Percentiles rank a stretch among this genome's conserved stretches.
phyloP scores from a whole-genome alignment of 2,888 invertebrate genomes.

The Pyrrhosoma nymphula region DNA sequence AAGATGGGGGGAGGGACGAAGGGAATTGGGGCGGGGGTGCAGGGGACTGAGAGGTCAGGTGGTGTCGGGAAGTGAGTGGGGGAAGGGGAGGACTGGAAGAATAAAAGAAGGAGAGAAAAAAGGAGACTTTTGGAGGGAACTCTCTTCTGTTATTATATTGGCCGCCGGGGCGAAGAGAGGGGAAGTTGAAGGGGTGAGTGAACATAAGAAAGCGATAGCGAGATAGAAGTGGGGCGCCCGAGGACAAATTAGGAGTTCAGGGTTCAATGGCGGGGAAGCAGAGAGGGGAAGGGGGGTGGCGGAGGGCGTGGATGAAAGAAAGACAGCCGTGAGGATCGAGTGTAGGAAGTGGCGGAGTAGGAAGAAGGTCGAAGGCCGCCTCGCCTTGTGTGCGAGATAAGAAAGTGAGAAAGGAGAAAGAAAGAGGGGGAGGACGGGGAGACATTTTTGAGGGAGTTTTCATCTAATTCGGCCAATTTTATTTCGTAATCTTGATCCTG shows the following conservation, averaged over 20 bases:
- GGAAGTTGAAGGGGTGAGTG: not conserved
- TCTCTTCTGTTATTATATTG: slow-evolving; percentile 59
- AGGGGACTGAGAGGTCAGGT: not conserved
- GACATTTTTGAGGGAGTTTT: not conserved
- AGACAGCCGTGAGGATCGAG: not conserved
- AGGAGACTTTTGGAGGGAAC: not conserved
- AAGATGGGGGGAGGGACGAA: not conserved
- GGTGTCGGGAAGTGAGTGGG: not conserved
- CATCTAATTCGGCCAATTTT: slow-evolving; percentile 34
- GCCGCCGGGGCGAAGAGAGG: not conserved
- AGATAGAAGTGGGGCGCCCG: not conserved
- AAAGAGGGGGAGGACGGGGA: not conserved
- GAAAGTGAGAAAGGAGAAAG: slow-evolving; percentile 23
- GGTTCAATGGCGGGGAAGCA: not conserved
- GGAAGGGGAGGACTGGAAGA: not conserved
- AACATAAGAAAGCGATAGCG: not conserved
- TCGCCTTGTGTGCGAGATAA: not conserved
- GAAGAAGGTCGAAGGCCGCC: not conserved
- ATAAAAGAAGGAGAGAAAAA: not conserved
- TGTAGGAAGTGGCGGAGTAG: not conserved
- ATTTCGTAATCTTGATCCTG: slow-evolving; percentile 22
- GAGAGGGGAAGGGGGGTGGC: not conserved
- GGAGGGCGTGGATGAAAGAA: not conserved
- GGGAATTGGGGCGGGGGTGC: not conserved
- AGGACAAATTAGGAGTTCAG: slow-evolving; percentile 65